phyloP scores from a whole-genome alignment of 2,888 invertebrate genomes.

The Incurvaria masculella region DNA sequence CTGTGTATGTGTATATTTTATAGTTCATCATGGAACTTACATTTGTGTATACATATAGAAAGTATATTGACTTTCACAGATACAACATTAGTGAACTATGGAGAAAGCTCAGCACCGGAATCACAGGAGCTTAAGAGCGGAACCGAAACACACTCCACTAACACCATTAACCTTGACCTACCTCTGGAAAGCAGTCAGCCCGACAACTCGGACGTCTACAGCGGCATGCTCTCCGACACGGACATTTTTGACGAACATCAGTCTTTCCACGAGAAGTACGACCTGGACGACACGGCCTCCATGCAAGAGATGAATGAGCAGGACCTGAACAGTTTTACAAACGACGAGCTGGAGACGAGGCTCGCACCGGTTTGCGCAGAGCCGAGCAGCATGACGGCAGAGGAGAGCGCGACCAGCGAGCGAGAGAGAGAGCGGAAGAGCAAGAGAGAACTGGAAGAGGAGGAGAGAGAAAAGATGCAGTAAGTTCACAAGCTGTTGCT shows the following conservation, averaged over 20 bases:
- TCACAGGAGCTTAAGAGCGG: not conserved
- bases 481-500: constrained; percentile 44
- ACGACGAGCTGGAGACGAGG: constrained; percentile 1
- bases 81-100: constrained; percentile 45
- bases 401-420: constrained; percentile 45
- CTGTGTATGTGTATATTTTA: too few species aligned
- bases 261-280: constrained; percentile 9
- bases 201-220: not conserved
- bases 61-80: constrained; percentile 24
- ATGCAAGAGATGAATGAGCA: not conserved
- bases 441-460: constrained; percentile 86
- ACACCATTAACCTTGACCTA: not conserved
- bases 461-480: constrained; percentile 96
- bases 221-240: not conserved
- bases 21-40: too few species aligned
- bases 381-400: constrained; percentile 22
- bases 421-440: constrained; percentile 68
- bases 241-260: not conserved
- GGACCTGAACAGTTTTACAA: not conserved
- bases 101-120: constrained; percentile 22
- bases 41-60: too few species aligned
- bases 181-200: not conserved
- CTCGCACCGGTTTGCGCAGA: not conserved
- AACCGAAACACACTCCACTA: not conserved
- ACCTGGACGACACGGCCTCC: constrained; percentile 8